Percentiles rank a stretch among this genome's conserved stretches.
Conservation (phyloP, 1,140 invertebrate genomes). For the Trinorchestia longiramus region DNA sequence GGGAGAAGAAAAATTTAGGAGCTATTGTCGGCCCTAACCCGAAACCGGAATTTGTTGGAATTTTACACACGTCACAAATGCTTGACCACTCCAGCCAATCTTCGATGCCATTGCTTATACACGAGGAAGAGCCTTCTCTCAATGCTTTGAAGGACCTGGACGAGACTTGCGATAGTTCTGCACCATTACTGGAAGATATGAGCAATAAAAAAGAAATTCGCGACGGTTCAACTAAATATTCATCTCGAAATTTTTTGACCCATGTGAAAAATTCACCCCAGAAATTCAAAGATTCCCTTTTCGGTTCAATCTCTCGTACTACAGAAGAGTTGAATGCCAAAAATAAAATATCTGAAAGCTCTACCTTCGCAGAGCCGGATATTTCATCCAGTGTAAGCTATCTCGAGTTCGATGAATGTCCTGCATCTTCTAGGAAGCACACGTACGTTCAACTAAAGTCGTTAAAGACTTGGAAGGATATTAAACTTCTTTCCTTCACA, state of each 20-base stretch:
- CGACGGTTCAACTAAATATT: background rate
- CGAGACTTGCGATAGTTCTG: background rate
- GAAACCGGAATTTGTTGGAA: background rate
- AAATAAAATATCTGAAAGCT: background rate
- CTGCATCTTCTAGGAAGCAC: background rate
- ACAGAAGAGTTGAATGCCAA: background rate
- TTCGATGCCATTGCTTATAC: background rate
- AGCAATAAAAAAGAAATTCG: background rate
- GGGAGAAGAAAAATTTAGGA: background rate
- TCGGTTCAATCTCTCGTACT: background rate
- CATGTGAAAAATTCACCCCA: slow-evolving; percentile 7
- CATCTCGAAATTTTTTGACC: background rate
- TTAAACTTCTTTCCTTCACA: background rate
- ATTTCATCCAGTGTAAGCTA: background rate
- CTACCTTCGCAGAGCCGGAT: background rate
- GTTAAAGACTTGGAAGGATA: background rate
- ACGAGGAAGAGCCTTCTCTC: background rate
- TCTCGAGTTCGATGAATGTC: background rate
- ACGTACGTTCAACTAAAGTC: slow-evolving; percentile 1
- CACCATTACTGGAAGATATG: background rate
- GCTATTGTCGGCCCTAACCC: background rate
- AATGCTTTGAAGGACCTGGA: background rate
- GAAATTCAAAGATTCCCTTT: background rate
- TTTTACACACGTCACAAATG: background rate
- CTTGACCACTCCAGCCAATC: background rate